Conservation (phyloP, 2,797 vertebrate species). For the Labroides dimidiatus region DNA sequence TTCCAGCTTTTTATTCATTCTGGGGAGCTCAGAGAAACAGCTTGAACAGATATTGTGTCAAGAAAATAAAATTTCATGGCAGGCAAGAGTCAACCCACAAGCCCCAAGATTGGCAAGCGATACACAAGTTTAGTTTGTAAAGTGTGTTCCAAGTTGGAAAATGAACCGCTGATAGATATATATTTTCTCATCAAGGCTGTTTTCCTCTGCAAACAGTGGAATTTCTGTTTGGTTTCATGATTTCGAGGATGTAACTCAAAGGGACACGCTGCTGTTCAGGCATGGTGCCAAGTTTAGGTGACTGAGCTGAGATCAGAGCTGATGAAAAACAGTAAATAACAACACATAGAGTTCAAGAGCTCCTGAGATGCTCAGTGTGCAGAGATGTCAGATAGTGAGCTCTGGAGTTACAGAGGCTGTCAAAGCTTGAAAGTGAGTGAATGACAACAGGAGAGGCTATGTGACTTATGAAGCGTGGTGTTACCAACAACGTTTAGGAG, state of each 20-base stretch:
- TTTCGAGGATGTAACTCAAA: slow-evolving; percentile 8
- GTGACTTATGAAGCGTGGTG: neutral
- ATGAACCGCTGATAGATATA: slow-evolving; percentile 5
- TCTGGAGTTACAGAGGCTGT: neutral
- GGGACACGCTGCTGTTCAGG: neutral
- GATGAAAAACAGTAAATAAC: neutral
- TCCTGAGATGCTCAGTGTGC: neutral
- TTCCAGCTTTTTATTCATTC: slow-evolving; percentile 39
- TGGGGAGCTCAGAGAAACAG: slow-evolving; percentile 13
- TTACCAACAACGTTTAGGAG: neutral
- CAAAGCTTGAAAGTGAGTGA: neutral
- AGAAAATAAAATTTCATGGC: slow-evolving; percentile 31
- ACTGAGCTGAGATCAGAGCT: slow-evolving; percentile 1
- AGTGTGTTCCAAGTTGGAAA: slow-evolving; percentile 28
- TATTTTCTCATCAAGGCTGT: slow-evolving; percentile 4
- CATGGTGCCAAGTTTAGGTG: neutral
- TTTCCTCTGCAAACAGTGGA: slow-evolving; percentile 18
- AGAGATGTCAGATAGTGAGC: neutral
- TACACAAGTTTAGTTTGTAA: slow-evolving; percentile 11
- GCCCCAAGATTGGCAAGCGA: slow-evolving; percentile 28
- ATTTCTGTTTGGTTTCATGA: neutral
- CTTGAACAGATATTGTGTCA: slow-evolving; percentile 29
- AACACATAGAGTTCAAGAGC: neutral
- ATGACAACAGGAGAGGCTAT: neutral
- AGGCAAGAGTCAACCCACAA: slow-evolving; percentile 21